Percentiles rank a stretch among this genome's conserved stretches.
Evolutionary conservation across 2,797 vertebrate genomes (phyloP).

Genomic region (Pangasius larnaudii): DNA sequence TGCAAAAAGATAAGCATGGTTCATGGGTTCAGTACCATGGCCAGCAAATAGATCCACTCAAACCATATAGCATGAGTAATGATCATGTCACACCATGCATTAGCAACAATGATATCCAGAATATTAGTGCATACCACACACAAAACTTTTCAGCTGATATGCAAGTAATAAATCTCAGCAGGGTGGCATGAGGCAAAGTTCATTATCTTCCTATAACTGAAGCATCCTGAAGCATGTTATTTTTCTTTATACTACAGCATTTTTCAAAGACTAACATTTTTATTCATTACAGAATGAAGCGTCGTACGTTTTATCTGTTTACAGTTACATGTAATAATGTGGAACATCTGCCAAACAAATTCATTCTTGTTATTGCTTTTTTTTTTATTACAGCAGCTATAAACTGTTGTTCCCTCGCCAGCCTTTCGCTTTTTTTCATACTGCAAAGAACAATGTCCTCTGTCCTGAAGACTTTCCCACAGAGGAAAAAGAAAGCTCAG

Average conservation of each 20-base stretch:
- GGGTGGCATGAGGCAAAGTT: neutral
- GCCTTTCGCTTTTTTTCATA: neutral
- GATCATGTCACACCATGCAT: slow-evolving; percentile 13
- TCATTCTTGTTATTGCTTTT: neutral
- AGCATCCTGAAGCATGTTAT: neutral
- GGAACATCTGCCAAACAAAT: neutral
- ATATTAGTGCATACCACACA: slow-evolving; percentile 7
- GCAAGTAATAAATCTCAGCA: neutral
- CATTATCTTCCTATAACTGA: neutral
- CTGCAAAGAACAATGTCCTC: too few relatives aligned
- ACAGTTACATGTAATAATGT: neutral
- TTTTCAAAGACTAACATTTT: neutral
- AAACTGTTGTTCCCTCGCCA: neutral
- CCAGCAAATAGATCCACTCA: neutral
- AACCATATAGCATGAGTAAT: slow-evolving; percentile 12
- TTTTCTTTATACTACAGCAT: neutral
- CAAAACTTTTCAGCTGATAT: neutral
- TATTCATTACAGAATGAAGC: neutral
- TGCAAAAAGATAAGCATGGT: neutral
- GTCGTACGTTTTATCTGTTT: neutral
- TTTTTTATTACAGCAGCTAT: neutral
- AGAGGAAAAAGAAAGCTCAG: neutral
- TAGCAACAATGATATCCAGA: neutral
- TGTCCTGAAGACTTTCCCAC: neutral
- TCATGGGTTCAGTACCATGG: neutral